Percentiles rank a stretch among this genome's conserved stretches.
phyloP scores from a whole-genome alignment of 1,140 invertebrate species.

The Mercenaria mercenaria region DNA sequence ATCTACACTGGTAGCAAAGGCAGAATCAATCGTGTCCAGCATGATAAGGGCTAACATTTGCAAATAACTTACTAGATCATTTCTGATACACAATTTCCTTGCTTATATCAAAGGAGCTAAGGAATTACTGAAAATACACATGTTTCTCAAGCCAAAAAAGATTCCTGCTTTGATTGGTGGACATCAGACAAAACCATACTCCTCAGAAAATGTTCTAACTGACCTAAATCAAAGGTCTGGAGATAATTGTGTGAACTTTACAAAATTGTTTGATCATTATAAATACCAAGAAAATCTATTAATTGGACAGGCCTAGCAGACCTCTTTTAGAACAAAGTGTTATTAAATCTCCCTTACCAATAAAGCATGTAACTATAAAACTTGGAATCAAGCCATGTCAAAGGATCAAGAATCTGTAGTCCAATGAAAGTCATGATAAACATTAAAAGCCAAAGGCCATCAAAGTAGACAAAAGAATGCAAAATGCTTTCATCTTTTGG shows the following conservation, averaged over 20 bases:
- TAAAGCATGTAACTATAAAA: background rate
- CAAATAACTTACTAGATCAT: too few relatives aligned
- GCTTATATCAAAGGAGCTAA: too few relatives aligned
- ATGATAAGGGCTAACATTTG: too few relatives aligned
- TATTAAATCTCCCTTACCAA: background rate
- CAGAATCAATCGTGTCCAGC: too few relatives aligned
- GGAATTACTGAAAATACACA: too few relatives aligned
- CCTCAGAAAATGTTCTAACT: background rate
- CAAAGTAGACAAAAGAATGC: conserved; percentile 1
- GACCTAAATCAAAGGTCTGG: background rate
- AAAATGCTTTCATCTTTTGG: background rate
- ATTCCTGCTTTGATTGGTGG: conserved; percentile 1
- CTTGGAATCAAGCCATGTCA: conserved; percentile 7
- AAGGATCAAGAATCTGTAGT: background rate
- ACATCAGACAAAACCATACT: background rate
- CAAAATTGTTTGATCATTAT: background rate
- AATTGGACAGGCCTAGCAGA: background rate
- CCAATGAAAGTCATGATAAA: background rate
- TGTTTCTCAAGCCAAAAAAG: background rate
- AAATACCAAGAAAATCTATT: conserved; percentile 15
- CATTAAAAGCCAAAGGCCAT: background rate
- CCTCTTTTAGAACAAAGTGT: conserved; percentile 3
- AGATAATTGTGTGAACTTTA: background rate
- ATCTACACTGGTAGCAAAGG: too few relatives aligned
- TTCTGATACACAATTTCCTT: too few relatives aligned